Base-by-base conservation (phyloP, 2,888 invertebrate species). In the Polydrusus cervinus region DNA sequence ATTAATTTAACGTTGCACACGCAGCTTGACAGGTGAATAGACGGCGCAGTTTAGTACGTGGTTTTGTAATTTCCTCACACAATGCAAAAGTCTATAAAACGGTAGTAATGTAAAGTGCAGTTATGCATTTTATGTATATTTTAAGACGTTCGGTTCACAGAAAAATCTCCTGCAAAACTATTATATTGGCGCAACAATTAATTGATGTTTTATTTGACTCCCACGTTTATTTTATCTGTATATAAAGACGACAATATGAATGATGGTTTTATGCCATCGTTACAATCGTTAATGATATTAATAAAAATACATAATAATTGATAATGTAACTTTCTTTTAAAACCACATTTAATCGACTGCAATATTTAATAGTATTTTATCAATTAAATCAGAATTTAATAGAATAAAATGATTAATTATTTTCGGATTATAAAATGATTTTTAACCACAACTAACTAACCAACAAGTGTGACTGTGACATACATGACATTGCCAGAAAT, bases 1-100 rank as follows among this genome's bases (percentile, higher is more conserved):
- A 71, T 71, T 71, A 71, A 71, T 62, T 43, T 61, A 53, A 64
- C 9, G 51, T 62, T 43, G 62, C 61, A 16, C 40, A 71, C 47
- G 38, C 16, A 61, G 71, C 38, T 67, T 71, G 71, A 71, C 71
- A 71, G 62, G 71, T 71, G 71, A 71, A 71, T 71, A 64, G 62
- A 62, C 60, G 20, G 67, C 10, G 38, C 11, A 55, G 53, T 40
- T 38, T 67, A 40, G 67, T 57, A 53, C 67, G 34, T 67, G 67
- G 43, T 67, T 53, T 67, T 67, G 51, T 55, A 53, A 53, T 67
- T 38, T 49, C 14, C 13, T 14, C 43, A 38, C 51, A 71, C 71
- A 71, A 71, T 71, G 51, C 14, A n/a, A 9, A 11, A 51, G 49
- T 49, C 62, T 43, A 62, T 71, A 71, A 71, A 71, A 71, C 71